These are phyloP conservation scores for Synergus gifuensis DNA, from an alignment of 2,888 invertebrate genomes.

Conservation along the genomic window DNA sequence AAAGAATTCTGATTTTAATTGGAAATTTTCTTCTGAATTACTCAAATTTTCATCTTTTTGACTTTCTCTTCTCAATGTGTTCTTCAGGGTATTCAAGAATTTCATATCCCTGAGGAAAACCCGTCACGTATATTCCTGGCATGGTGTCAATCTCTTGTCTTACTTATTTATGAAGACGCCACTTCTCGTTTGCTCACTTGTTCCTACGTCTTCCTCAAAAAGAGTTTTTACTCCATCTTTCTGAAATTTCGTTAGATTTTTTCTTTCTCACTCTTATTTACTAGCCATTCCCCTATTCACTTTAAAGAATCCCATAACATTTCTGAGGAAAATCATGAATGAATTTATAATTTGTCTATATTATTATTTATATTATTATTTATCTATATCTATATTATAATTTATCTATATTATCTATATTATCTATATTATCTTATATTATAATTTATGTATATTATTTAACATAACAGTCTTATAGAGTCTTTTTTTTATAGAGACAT, in stretches of 20 bases:
- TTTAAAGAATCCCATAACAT: not conserved
- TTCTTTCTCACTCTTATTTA: not conserved
- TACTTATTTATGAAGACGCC: constrained; percentile 13
- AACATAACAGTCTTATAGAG: not conserved
- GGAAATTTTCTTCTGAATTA: not conserved
- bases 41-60: not conserved
- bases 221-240: not conserved
- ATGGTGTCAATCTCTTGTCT: constrained; percentile 31
- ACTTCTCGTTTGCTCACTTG: constrained; percentile 18
- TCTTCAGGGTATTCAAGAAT: constrained; percentile 12
- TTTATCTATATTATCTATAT: no score
- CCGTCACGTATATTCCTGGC: constrained; percentile 9
- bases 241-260: not conserved
- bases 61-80: not conserved
- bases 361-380: no score
- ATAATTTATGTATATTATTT: no score
- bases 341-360: not conserved
- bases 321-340: not conserved
- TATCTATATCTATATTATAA: no score
- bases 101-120: not conserved
- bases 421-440: no score
- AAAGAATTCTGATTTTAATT: not conserved
- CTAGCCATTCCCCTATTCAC: not conserved
- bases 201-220: not conserved
- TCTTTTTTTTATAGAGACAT: not conserved